Conservation (phyloP, 2,888 invertebrate genomes). For the Morpho deidamia region DNA sequence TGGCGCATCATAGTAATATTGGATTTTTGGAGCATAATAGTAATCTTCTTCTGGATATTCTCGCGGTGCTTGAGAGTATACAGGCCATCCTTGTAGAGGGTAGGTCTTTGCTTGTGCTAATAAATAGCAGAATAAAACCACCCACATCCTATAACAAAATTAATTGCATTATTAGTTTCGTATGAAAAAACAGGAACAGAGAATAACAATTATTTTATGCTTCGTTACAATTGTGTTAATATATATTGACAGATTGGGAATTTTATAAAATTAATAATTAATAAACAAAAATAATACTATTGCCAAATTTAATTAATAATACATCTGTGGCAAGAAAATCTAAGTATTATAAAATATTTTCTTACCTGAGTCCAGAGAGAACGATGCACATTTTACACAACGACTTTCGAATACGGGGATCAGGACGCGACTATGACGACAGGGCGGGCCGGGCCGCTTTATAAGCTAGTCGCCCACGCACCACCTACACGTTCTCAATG, state of each 20-base stretch:
- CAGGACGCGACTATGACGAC: conserved; percentile 60
- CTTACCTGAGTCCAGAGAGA: conserved; percentile 59
- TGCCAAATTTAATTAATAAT: too few relatives aligned
- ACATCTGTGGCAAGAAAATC: too few relatives aligned
- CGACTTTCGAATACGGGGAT: conserved; percentile 42
- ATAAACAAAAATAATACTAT: too few relatives aligned
- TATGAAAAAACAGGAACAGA: too few relatives aligned
- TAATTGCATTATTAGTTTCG: background rate
- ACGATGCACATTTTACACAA: conserved; percentile 56
- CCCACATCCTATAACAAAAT: conserved; percentile 49
- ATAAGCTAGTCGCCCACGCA: conserved; percentile 72
- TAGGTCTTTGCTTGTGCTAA: conserved; percentile 63
- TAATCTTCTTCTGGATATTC: conserved; percentile 78
- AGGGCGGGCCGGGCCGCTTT: conserved; percentile 55
- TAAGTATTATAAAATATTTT: conserved; percentile 5
- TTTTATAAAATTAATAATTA: too few relatives aligned
- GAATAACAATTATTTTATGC: too few relatives aligned
- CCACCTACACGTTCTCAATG: conserved; percentile 85
- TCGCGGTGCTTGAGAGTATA: conserved; percentile 71
- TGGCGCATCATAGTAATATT: conserved; percentile 62
- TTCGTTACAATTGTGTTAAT: too few relatives aligned
- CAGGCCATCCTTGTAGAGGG: conserved; percentile 64
- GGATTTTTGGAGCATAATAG: conserved; percentile 73
- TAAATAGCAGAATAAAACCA: conserved; percentile 69
- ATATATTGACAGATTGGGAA: too few relatives aligned